Conservation (phyloP, 2,113 vertebrate genomes). For the Amphiprion ocellaris region DNA sequence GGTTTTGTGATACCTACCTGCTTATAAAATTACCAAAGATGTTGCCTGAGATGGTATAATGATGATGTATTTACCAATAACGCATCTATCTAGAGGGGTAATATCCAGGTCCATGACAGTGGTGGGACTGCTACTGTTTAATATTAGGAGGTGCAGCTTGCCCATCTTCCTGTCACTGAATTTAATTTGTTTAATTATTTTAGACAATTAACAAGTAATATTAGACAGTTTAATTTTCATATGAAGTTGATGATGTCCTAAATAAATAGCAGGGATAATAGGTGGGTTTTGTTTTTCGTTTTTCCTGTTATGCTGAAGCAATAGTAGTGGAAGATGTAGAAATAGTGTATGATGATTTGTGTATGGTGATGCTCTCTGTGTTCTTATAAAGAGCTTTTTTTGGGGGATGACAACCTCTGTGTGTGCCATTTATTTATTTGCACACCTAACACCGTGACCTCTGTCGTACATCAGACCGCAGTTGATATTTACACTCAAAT, state of each 20-base stretch:
- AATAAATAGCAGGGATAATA: background rate
- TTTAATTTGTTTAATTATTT: slow-evolving; percentile 20
- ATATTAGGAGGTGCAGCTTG: slow-evolving; percentile 35
- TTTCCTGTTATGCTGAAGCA: background rate
- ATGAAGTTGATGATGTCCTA: slow-evolving; percentile 1
- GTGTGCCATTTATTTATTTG: slow-evolving; percentile 18
- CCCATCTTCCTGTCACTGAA: slow-evolving; percentile 8
- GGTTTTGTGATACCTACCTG: slow-evolving; percentile 57
- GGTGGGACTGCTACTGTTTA: slow-evolving; percentile 25
- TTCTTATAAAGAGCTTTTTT: slow-evolving; percentile 8
- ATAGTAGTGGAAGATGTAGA: background rate
- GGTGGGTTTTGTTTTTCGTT: too few relatives aligned
- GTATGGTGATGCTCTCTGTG: background rate
- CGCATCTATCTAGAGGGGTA: slow-evolving; percentile 37
- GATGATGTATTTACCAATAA: slow-evolving; percentile 72
- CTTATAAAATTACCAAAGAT: slow-evolving; percentile 64
- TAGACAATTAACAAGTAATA: slow-evolving; percentile 22
- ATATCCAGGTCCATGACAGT: slow-evolving; percentile 28
- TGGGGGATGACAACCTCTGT: slow-evolving; percentile 1
- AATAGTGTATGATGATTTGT: background rate
- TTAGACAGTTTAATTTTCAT: slow-evolving; percentile 6
- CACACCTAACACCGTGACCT: slow-evolving; percentile 21
- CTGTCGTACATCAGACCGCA: slow-evolving; percentile 4
- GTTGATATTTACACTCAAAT: slow-evolving; percentile 46
- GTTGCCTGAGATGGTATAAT: slow-evolving; percentile 65